Evolutionary conservation across 1,140 invertebrate genomes (phyloP).

Genomic region (Metaphire vulgaris): DNA sequence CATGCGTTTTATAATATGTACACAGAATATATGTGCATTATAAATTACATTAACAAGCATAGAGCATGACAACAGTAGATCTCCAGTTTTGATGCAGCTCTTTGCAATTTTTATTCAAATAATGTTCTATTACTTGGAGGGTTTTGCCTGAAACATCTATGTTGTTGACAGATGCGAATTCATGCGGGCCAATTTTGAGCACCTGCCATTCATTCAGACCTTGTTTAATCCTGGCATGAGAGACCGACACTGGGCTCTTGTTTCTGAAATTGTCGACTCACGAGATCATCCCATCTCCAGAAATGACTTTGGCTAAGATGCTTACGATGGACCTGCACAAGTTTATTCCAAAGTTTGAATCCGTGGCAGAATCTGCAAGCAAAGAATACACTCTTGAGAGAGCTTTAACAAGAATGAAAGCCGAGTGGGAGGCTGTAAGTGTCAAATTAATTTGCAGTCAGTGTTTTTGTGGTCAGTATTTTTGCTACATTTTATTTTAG

Average conservation of each 20-base stretch:
- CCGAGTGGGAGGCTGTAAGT: constrained; percentile 69
- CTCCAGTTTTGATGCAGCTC: no score
- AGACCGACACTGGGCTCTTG: constrained; percentile 87
- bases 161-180: no score
- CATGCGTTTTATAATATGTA: no score
- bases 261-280: constrained; percentile 92
- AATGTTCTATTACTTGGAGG: no score
- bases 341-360: constrained; percentile 85
- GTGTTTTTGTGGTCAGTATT: background rate
- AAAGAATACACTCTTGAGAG: constrained; percentile 91
- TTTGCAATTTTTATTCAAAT: no score
- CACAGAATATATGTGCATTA: no score
- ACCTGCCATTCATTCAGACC: constrained; percentile 82
- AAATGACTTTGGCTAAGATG: constrained; percentile 73
- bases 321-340: constrained; percentile 79
- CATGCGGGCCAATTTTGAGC: no score
- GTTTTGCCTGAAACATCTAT: no score
- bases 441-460: background rate
- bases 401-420: constrained; percentile 79
- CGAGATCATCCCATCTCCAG: constrained; percentile 76
- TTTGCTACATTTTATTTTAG: background rate
- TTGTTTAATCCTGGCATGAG: constrained; percentile 83
- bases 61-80: no score
- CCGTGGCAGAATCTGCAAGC: constrained; percentile 86
- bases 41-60: no score